Base-by-base conservation (phyloP, 2,888 invertebrate genomes). In the Bhutanitis thaidina region DNA sequence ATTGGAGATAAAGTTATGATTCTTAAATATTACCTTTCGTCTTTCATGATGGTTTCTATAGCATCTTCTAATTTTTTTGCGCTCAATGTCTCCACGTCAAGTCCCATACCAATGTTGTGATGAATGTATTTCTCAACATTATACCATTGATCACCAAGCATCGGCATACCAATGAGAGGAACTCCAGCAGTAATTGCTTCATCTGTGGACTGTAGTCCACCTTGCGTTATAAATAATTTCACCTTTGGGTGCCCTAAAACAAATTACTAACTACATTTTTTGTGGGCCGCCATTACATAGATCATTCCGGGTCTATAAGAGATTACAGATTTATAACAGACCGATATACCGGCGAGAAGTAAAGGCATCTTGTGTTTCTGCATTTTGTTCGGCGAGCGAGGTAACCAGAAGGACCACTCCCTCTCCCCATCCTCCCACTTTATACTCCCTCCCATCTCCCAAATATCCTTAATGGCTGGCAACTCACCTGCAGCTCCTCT, bases 221-320 rank as follows among this genome's bases (percentile, higher is more conserved):
- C 78, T 71, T 82, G 83, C 0, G 76, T 78, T 10, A 81, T 69
- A 52, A 84, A 85, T 1, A 79, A 50, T 59, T 80, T 82, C 1
- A 84, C 47, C 44, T 85, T 84, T 9, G 75, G 72, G 56, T 86
- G 84, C 34, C 56, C 70, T 70, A 57, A 13, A 29, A 57, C 60
- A 20, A 13, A 36, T 32, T n/a, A n/a, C n/a, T 30, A 20, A 20
- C 2, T 2, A 20, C 3, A 30, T 10, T 30, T n/a, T 10, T 9
- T n/a, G n/a, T n/a, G n/a, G n/a, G n/a, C n/a, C 3, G 20, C 20
- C 20, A 4, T 5, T 5, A 2, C 20, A n/a, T n/a, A n/a, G n/a
- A n/a, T n/a, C n/a, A n/a, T n/a, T n/a, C n/a, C n/a, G n/a, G n/a
- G n/a, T n/a, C n/a, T n/a, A n/a, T n/a, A n/a, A n/a, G n/a, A n/a